Evolutionary conservation across 2,113 vertebrate species (phyloP).

Genomic region (Mionectes macconnelli): DNA sequence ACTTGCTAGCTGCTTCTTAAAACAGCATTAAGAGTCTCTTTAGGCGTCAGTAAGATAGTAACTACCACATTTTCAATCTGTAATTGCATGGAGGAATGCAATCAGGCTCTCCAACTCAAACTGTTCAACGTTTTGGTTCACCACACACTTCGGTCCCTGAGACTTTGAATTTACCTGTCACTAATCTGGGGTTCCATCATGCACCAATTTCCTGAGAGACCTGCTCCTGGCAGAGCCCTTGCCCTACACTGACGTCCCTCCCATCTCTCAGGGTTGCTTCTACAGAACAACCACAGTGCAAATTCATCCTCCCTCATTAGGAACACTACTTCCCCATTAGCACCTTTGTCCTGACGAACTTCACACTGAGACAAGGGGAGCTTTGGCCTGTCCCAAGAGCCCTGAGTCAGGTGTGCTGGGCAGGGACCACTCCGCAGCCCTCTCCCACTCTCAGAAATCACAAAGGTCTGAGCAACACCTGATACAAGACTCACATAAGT

Average conservation of each 20-base stretch:
- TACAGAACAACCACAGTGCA: background rate
- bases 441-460: background rate
- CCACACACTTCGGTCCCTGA: rapidly evolving
- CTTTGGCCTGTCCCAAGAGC: background rate
- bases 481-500: background rate
- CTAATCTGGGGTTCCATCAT: rapidly evolving
- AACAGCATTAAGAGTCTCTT: background rate
- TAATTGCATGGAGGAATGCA: background rate
- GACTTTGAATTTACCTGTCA: background rate
- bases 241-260: background rate
- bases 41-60: background rate
- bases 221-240: background rate
- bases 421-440: background rate
- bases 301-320: background rate
- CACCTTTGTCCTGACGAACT: background rate
- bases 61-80: background rate
- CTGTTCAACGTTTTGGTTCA: background rate
- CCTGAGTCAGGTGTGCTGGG: background rate
- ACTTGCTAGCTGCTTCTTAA: background rate
- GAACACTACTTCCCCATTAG: background rate
- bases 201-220: background rate
- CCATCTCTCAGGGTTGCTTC: background rate
- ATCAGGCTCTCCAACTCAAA: background rate
- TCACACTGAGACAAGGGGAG: background rate
- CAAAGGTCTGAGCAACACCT: background rate